phyloP scores from a whole-genome alignment of 1,140 invertebrate species.

The Eumeta japonica region DNA sequence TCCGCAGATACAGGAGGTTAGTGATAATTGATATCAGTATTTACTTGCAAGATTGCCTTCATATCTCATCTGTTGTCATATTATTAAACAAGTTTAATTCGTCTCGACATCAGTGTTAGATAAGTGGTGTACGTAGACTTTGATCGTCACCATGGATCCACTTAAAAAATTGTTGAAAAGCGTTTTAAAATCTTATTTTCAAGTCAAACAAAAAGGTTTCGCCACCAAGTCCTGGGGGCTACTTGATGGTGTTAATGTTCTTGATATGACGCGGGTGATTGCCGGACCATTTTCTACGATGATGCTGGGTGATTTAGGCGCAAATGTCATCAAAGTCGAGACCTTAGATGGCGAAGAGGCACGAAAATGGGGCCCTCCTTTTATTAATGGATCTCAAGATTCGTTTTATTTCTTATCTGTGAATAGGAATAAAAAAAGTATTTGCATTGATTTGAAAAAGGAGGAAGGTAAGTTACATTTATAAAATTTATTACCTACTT shows the following conservation, averaged over 20 bases:
- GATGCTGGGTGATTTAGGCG: slow-evolving; percentile 91
- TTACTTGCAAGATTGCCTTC: background rate
- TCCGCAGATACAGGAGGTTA: slow-evolving; percentile 36
- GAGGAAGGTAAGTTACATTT: slow-evolving; percentile 39
- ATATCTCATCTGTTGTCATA: background rate
- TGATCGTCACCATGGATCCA: no score
- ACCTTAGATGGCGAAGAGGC: slow-evolving; percentile 84
- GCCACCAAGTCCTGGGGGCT: slow-evolving; percentile 45
- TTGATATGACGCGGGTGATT: slow-evolving; percentile 82
- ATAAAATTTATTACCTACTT: slow-evolving; percentile 4
- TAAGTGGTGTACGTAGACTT: no score
- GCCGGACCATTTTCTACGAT: slow-evolving; percentile 89
- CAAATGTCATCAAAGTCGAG: slow-evolving; percentile 92
- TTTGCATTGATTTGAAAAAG: slow-evolving; percentile 83
- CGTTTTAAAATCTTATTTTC: no score
- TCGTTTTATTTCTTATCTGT: slow-evolving; percentile 83
- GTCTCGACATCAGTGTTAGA: no score
- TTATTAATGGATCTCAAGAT: slow-evolving; percentile 69
- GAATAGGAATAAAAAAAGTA: slow-evolving; percentile 95
- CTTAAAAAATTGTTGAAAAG: no score
- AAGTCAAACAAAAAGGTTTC: no score
- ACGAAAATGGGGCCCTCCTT: slow-evolving; percentile 91
- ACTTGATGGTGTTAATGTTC: slow-evolving; percentile 65
- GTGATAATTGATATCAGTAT: background rate
- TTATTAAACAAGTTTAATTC: no score